phyloP scores from a whole-genome alignment of 1,140 invertebrate species.

The Hylaeus volcanicus region DNA sequence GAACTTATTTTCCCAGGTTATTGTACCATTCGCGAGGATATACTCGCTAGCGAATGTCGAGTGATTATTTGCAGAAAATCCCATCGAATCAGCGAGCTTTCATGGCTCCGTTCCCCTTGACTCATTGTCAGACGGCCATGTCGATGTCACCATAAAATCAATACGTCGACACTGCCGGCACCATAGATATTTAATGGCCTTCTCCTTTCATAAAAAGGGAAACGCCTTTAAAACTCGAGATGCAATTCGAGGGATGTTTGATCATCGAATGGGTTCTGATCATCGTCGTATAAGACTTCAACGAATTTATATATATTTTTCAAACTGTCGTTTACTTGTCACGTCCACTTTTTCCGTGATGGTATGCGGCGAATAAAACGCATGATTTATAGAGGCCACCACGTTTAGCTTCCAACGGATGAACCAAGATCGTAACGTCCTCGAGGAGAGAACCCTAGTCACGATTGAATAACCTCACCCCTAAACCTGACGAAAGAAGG shows the following conservation, averaged over 20 bases:
- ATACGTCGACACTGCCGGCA: conserved; percentile 37
- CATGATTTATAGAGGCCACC: neutral
- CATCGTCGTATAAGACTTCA: too few species aligned
- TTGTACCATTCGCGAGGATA: neutral
- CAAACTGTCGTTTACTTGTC: too few species aligned
- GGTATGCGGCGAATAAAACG: too few species aligned
- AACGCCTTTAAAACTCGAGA: neutral
- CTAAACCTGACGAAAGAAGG: neutral
- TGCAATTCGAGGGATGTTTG: neutral
- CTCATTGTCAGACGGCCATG: conserved; percentile 40
- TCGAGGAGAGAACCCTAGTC: too few species aligned
- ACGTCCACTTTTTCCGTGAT: too few species aligned
- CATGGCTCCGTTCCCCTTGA: conserved; percentile 22
- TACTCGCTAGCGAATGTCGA: neutral
- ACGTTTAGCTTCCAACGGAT: neutral
- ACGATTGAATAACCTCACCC: neutral
- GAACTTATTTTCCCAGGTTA: conserved; percentile 13
- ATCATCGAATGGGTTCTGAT: too few species aligned
- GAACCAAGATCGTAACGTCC: neutral
- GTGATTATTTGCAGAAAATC: conserved; percentile 19
- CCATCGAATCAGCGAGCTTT: neutral
- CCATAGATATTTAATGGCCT: conserved; percentile 43
- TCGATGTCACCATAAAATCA: conserved; percentile 54
- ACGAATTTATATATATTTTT: too few species aligned
- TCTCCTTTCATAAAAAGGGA: neutral